Conservation (phyloP, 2,113 vertebrate species). For the Papio anubis region DNA sequence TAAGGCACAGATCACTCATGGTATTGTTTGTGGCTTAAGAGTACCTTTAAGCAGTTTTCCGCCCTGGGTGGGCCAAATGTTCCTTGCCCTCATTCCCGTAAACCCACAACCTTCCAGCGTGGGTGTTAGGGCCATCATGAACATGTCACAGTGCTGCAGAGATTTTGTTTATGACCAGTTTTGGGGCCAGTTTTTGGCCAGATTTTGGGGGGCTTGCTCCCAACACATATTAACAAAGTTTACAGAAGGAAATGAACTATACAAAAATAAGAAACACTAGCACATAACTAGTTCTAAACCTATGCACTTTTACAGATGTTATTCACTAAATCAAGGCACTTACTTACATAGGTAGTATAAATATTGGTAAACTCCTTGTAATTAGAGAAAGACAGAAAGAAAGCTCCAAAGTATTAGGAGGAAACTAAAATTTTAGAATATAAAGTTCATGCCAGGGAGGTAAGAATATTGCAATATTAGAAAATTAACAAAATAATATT, state of each 20-base stretch:
- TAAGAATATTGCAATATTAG: not conserved
- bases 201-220: no score
- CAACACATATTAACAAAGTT: not conserved
- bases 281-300: not conserved
- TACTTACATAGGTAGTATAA: not conserved
- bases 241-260: not conserved
- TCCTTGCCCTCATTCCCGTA: no score
- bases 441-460: not conserved
- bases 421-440: not conserved
- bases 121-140: no score
- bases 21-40: no score
- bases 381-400: not conserved
- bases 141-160: no score
- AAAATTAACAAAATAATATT: not conserved
- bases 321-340: not conserved
- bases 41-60: no score
- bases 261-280: not conserved
- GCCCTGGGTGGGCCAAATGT: no score
- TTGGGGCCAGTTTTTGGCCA: no score
- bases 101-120: no score
- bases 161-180: no score
- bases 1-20: no score
- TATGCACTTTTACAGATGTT: not conserved
- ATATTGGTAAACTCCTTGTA: not conserved
- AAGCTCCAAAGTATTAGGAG: not conserved